Evolutionary conservation across 2,888 invertebrate genomes (phyloP).

Genomic region (Argynnis bischoffii): DNA sequence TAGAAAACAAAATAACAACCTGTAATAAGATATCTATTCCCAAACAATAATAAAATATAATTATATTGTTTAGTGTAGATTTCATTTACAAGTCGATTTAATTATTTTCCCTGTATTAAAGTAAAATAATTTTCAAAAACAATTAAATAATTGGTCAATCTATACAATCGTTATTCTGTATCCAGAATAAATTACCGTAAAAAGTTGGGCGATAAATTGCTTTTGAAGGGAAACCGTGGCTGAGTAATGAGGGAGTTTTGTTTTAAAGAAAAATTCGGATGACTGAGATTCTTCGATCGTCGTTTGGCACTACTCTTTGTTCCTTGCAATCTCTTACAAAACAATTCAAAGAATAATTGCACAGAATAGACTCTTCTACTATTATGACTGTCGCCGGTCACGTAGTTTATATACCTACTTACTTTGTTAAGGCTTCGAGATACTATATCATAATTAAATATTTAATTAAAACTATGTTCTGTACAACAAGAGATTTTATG

Average conservation of each 20-base stretch:
- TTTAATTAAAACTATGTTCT: no score
- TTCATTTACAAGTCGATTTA: no score
- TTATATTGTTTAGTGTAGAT: no score
- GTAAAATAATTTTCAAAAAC: neutral
- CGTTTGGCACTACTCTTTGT: constrained; percentile 38
- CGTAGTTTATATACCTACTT: constrained; percentile 8
- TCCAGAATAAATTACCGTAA: constrained; percentile 47
- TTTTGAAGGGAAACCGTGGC: constrained; percentile 55
- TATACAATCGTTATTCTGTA: constrained; percentile 34
- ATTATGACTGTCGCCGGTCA: constrained; percentile 26
- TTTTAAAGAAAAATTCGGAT: constrained; percentile 50
- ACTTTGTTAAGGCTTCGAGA: neutral
- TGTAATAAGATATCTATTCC: no score
- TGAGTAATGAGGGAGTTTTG: constrained; percentile 57
- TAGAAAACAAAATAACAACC: no score
- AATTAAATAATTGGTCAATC: constrained; percentile 5
- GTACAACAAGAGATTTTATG: no score
- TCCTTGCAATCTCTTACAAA: constrained; percentile 35
- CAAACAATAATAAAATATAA: no score
- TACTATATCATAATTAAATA: no score
- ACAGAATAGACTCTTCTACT: constrained; percentile 28
- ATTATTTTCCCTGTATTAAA: neutral
- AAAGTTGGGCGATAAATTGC: constrained; percentile 66
- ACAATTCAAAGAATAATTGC: constrained; percentile 39
- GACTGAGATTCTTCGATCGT: constrained; percentile 41